phyloP scores from a whole-genome alignment of 2,797 vertebrate species.

The Clarias laeviceps region DNA sequence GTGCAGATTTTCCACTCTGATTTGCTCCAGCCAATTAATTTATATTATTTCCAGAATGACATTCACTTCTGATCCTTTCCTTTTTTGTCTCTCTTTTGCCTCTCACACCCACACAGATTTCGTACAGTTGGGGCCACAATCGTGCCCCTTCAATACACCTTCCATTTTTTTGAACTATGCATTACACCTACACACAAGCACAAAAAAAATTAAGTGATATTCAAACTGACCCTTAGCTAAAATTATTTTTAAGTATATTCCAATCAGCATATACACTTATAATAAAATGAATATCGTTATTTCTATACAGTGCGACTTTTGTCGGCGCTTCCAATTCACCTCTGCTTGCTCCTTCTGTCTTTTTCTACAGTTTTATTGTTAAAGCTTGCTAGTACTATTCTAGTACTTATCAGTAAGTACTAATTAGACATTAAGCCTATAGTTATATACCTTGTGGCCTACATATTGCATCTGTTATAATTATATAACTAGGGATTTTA shows the following conservation, averaged over 20 bases:
- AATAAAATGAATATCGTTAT: slow-evolving; percentile 48
- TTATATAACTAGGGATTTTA: slow-evolving; percentile 52
- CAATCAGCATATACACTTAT: slow-evolving; percentile 28
- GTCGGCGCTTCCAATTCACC: neutral
- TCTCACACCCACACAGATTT: slow-evolving; percentile 53
- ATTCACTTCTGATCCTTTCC: slow-evolving; percentile 62
- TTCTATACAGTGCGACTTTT: slow-evolving; percentile 17
- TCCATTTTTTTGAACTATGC: slow-evolving; percentile 43
- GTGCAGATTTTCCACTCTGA: slow-evolving; percentile 71
- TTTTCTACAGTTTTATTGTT: slow-evolving; percentile 26
- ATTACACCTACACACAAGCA: neutral
- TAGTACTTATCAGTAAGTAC: slow-evolving; percentile 53
- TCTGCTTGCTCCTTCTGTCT: slow-evolving; percentile 14
- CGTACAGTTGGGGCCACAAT: slow-evolving; percentile 45
- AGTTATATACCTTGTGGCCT: slow-evolving; percentile 51
- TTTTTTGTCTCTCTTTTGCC: slow-evolving; percentile 52
- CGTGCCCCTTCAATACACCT: slow-evolving; percentile 57
- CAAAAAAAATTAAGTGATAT: neutral
- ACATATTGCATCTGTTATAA: slow-evolving; percentile 56
- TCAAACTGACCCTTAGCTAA: neutral
- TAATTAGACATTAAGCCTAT: slow-evolving; percentile 61
- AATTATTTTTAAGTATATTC: neutral
- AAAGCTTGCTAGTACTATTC: slow-evolving; percentile 11
- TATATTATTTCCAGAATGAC: slow-evolving; percentile 75
- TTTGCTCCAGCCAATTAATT: slow-evolving; percentile 75